Base-by-base conservation (phyloP, 1,140 invertebrate genomes). In the Cydia strobilella region DNA sequence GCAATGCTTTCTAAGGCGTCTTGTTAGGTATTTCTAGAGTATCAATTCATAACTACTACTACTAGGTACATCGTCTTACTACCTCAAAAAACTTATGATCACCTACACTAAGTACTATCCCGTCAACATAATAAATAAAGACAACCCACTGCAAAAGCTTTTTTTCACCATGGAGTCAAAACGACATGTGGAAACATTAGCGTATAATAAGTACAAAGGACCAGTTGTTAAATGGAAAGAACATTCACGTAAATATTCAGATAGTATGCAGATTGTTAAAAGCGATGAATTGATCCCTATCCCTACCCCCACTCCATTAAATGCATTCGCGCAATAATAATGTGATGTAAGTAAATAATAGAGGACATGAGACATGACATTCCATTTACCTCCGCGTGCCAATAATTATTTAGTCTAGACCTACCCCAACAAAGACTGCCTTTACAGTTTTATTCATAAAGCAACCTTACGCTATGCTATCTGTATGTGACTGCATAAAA, bases 391-490 rank as follows among this genome's bases (percentile, higher is more conserved):
- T 10, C 20, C 54, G 20, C 18, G 54, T 27, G 45, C 51, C 72
- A 25, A 72, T 42, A 48, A 48, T 73, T 73, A 73, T 73, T 39
- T 27, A 71, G 72, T 77, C 74, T 54, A 63, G 31, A 88, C 86
- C 85, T 88, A 85, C 82, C 86, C 84, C 82, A 88, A 88, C 84
- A 79, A 81, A 84, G 75, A 77, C 48, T 51, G 48, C 54, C 20
- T 18, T 15, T 9, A 20, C 54, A 59, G 54, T 23, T n/a, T 54
- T 59, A 59, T 23, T 59, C 18, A 9, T 23, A 23, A 59, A 23
- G 4, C 18, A 12, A 59, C 54, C 20, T 59, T 59, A 59, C 20
- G 54, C 6, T 23, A n/a, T 7, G 54, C 6, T 23, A n/a, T 7
- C n/a, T 18, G 51, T 18, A 54, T 54, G n/a, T n/a, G 15, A 23